Conservation (phyloP, 2,888 invertebrate genomes). For the Fragum whitleyi region DNA sequence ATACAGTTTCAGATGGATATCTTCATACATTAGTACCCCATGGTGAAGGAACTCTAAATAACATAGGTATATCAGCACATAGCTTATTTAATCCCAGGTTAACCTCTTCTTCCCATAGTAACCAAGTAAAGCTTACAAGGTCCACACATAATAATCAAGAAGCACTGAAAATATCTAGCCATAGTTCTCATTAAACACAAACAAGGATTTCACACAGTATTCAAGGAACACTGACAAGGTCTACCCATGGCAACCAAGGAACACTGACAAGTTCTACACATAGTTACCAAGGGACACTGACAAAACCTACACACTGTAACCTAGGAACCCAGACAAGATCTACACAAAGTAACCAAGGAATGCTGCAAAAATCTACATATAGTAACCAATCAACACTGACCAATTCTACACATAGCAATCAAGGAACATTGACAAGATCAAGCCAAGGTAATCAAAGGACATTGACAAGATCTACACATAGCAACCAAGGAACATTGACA, state of each 20-base stretch:
- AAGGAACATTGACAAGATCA: constrained; percentile 16
- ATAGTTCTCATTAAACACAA: too few relatives aligned
- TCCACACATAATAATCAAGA: constrained; percentile 24
- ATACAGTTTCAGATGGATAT: not conserved
- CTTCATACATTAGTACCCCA: not conserved
- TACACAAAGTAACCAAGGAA: constrained; percentile 38
- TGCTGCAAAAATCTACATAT: constrained; percentile 17
- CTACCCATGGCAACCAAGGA: too few relatives aligned
- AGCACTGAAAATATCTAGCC: too few relatives aligned
- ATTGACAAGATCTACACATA: constrained; percentile 17
- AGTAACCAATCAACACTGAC: constrained; percentile 30
- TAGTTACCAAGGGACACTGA: constrained; percentile 43
- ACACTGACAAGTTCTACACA: not conserved
- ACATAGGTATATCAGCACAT: too few relatives aligned
- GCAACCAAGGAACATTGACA: constrained; percentile 15
- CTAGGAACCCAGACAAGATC: constrained; percentile 13
- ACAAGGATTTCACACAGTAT: too few relatives aligned
- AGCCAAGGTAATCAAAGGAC: constrained; percentile 40
- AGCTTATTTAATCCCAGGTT: too few relatives aligned
- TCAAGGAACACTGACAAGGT: too few relatives aligned
- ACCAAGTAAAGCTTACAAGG: constrained; percentile 11
- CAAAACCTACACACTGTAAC: constrained; percentile 6
- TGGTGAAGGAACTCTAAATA: too few relatives aligned
- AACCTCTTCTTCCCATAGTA: not conserved
- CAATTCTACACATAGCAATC: constrained; percentile 8